Percentiles rank a stretch among this genome's conserved stretches.
phyloP scores from a whole-genome alignment of 2,888 invertebrate genomes.

The Metacarcinus magister region DNA sequence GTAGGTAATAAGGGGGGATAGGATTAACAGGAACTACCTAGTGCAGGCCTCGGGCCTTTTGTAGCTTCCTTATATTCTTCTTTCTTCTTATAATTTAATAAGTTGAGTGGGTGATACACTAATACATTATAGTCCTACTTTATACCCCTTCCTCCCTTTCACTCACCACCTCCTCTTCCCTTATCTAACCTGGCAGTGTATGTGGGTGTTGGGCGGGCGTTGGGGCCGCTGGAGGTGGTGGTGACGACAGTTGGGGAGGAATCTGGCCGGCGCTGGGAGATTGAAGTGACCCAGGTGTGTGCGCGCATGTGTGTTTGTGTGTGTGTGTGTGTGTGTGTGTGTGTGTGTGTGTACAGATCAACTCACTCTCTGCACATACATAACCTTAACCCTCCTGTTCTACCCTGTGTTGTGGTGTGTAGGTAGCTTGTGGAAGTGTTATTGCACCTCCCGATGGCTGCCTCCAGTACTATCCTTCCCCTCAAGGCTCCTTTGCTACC shows the following conservation, averaged over 20 bases:
- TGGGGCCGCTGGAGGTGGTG: slow-evolving; percentile 89
- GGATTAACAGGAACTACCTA: too few relatives aligned
- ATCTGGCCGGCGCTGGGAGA: slow-evolving; percentile 80
- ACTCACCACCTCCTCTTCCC: background rate
- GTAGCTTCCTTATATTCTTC: too few relatives aligned
- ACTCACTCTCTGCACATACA: background rate
- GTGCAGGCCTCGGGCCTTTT: too few relatives aligned
- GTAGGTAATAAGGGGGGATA: too few relatives aligned
- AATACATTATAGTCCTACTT: background rate
- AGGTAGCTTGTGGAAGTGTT: slow-evolving; percentile 78
- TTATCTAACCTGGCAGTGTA: slow-evolving; percentile 87
- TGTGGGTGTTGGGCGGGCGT: slow-evolving; percentile 88
- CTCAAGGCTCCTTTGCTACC: slow-evolving; percentile 83
- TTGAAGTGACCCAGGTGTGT: slow-evolving; percentile 82
- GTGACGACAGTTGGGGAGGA: slow-evolving; percentile 85
- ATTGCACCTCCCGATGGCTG: slow-evolving; percentile 83
- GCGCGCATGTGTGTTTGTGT: slow-evolving; percentile 81
- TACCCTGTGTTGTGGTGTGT: background rate
- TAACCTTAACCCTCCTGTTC: background rate
- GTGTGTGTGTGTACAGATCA: background rate
- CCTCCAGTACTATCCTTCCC: slow-evolving; percentile 83
- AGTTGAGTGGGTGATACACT: too few relatives aligned
- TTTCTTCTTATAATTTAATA: too few relatives aligned
- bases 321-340: slow-evolving; percentile 30
- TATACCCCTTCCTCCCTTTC: background rate